These are phyloP conservation scores for Todus mexicanus DNA, from an alignment of 2,797 vertebrate species.

Conservation along the genomic window DNA sequence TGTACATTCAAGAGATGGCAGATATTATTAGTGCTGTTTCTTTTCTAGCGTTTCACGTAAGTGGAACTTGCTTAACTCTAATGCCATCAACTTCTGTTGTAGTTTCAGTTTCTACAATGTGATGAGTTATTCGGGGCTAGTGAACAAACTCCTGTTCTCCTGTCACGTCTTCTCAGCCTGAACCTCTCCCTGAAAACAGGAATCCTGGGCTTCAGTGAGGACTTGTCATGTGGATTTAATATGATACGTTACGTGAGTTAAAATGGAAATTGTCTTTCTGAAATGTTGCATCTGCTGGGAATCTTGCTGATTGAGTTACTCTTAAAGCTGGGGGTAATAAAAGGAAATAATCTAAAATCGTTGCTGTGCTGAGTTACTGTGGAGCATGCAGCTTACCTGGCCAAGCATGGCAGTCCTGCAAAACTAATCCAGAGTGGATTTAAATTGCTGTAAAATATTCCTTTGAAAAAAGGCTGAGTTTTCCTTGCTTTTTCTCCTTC, in stretches of 20 bases:
- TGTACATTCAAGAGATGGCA: accelerated
- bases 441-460: background rate
- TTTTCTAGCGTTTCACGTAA: background rate
- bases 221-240: background rate
- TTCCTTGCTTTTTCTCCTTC: background rate
- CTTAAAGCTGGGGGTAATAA: background rate
- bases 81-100: background rate
- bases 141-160: background rate
- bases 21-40: background rate
- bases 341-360: background rate
- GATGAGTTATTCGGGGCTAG: background rate
- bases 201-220: background rate
- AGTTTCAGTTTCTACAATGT: background rate
- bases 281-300: background rate
- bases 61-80: background rate
- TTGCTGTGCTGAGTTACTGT: background rate
- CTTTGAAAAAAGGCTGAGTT: background rate
- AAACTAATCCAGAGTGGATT: background rate
- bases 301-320: background rate
- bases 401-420: background rate
- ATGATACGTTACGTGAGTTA: background rate
- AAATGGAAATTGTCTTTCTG: background rate
- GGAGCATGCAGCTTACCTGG: background rate
- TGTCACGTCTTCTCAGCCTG: background rate
- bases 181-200: background rate